phyloP scores from a whole-genome alignment of 2,888 invertebrate genomes.

The Noctua janthina region DNA sequence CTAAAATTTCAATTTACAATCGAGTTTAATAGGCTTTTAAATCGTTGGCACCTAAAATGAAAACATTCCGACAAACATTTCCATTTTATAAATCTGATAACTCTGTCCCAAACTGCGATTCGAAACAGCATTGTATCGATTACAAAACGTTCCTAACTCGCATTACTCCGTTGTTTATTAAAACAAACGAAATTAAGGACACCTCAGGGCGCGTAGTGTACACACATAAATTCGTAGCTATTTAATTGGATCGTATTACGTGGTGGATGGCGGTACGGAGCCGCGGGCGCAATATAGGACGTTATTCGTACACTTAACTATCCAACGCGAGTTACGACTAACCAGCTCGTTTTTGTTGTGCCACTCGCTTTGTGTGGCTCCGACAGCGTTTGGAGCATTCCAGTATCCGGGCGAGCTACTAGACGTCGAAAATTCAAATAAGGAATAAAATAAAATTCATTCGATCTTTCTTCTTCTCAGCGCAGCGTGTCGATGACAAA shows the following conservation, averaged over 20 bases:
- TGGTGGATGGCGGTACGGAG: constrained; percentile 80
- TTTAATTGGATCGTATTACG: constrained; percentile 86
- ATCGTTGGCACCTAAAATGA: constrained; percentile 38
- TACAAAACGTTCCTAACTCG: constrained; percentile 63
- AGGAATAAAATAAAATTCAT: constrained; percentile 12
- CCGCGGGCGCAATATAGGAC: constrained; percentile 82
- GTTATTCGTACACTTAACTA: constrained; percentile 84
- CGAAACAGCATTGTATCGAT: constrained; percentile 63
- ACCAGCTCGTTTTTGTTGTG: constrained; percentile 73
- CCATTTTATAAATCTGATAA: constrained; percentile 40
- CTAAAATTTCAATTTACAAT: constrained; percentile 20
- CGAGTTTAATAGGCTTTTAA: constrained; percentile 30
- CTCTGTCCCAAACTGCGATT: constrained; percentile 42
- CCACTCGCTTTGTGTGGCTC: constrained; percentile 64
- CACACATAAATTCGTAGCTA: constrained; percentile 82
- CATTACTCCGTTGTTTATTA: constrained; percentile 71
- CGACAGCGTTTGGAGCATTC: constrained; percentile 63
- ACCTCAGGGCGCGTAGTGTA: constrained; percentile 75
- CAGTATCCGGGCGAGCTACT: constrained; percentile 60
- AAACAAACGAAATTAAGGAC: constrained; percentile 76
- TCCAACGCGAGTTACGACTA: constrained; percentile 81
- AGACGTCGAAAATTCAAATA: constrained; percentile 29
- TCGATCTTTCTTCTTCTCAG: not conserved
- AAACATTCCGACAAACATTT: constrained; percentile 25
- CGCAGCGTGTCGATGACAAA: not conserved